phyloP scores from a whole-genome alignment of 1,140 invertebrate genomes.

The Holotrichia oblita region DNA sequence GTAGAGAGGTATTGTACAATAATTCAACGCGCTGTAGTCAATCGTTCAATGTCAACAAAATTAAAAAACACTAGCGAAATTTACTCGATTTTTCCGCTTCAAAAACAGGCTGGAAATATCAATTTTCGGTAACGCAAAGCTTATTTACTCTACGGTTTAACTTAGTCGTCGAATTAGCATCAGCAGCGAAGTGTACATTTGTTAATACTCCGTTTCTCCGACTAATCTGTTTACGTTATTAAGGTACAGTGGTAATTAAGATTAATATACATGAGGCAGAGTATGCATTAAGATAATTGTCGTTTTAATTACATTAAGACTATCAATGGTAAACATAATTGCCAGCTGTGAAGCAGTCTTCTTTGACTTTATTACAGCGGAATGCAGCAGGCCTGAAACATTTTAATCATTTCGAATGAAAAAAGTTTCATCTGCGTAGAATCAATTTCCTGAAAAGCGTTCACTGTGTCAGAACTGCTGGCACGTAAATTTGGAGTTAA shows the following conservation, averaged over 20 bases:
- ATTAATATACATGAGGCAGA: conserved; percentile 25
- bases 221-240: conserved; percentile 32
- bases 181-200: conserved; percentile 31
- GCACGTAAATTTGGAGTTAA: not conserved
- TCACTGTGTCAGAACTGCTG: not conserved
- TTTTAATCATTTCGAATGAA: conserved; percentile 7
- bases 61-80: too few relatives aligned
- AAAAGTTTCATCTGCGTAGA: conserved; percentile 6
- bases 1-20: too few relatives aligned
- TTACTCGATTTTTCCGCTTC: not conserved
- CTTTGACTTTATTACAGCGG: conserved; percentile 21
- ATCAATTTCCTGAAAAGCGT: not conserved
- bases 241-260: conserved; percentile 28
- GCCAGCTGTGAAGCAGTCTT: not conserved
- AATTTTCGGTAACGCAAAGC: not conserved
- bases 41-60: too few relatives aligned
- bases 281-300: conserved; percentile 34
- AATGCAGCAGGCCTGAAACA: conserved; percentile 6
- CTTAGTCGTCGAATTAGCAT: conserved; percentile 28
- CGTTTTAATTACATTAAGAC: conserved; percentile 30
- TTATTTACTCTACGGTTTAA: conserved; percentile 13
- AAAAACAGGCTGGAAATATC: not conserved
- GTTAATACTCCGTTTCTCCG: conserved; percentile 29
- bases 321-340: conserved; percentile 28
- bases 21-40: too few relatives aligned